Evolutionary conservation across 2,797 vertebrate genomes (phyloP), one percentile per base, ranked within the genome.

Genomic region (Nyctalus aviator): DNA sequence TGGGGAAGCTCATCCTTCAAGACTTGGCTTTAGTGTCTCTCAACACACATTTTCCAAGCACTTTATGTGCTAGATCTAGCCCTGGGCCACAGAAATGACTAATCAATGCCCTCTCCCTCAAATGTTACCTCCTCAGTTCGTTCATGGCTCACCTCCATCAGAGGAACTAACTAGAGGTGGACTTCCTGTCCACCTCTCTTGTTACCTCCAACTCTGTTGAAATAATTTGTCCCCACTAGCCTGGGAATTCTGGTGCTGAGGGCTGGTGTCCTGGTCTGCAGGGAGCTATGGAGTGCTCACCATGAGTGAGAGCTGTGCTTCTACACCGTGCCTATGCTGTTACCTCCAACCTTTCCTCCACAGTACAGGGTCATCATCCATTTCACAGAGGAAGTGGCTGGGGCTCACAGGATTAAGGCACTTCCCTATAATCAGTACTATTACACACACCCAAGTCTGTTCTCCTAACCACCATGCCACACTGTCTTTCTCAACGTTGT

Each of bases 371-470:
- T 12, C 59, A 5, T 41, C 79, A 64, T 59, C 50, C 8, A 25
- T 37, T 32, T 82, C 25, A 27, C 4, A 85, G 32, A 25, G 7
- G 35, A 48, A 30, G 55, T 66, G 55, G 11, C 30, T 17, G 15
- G 66, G 23, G 25, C 78, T 66, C 37, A 15, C 3, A 18, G 32
- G 13, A 79, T 37, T 30, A 64, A 88, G 48, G 30, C 37, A 30
- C 21, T 27, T 72, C 23, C 23, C 64, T 11, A 1, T 41, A n/a
- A 46, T 84, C 35, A 25, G 5, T n/a, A 41, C 37, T 41, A 41
- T 41, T 41, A 35, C 13, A 57, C 5, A 27, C 8, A 44, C 23
- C 15, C 2, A 30, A 1, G 35, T 23, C 14, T 11, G 0, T 66
- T 85, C 27, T 50, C 25, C 25, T 79, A 53, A n/a, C 32, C 4